These are phyloP conservation scores for Lanistes nyassanus DNA, from an alignment of 1,140 invertebrate genomes.

Conservation along the genomic window DNA sequence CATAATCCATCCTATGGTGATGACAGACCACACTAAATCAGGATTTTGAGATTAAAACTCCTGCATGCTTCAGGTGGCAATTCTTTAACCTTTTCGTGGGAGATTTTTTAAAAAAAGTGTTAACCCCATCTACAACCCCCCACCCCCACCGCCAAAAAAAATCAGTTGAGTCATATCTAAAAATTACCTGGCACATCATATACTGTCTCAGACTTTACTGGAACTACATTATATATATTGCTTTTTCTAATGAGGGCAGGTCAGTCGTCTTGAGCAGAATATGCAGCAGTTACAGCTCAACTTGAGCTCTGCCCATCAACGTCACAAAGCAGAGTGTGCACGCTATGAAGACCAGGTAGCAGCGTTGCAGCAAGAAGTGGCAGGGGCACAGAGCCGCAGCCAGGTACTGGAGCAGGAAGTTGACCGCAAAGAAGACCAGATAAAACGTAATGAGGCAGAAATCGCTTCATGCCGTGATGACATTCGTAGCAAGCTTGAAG, in stretches of 20 bases:
- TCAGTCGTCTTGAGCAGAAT: slow-evolving; percentile 58
- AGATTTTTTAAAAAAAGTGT: no score
- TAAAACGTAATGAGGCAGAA: slow-evolving; percentile 55
- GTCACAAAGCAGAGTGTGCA: slow-evolving; percentile 57
- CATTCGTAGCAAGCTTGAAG: slow-evolving; percentile 52
- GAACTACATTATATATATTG: no score
- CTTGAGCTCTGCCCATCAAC: slow-evolving; percentile 58
- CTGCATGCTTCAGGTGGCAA: no score
- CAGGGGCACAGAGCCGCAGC: slow-evolving; percentile 42
- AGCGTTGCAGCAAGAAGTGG: slow-evolving; percentile 46
- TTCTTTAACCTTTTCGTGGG: no score
- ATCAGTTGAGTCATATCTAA: no score
- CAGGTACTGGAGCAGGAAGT: slow-evolving; percentile 51
- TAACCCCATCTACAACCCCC: no score
- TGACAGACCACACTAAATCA: no score
- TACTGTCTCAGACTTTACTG: no score
- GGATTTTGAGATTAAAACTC: no score
- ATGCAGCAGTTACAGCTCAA: slow-evolving; percentile 62
- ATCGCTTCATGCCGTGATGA: slow-evolving; percentile 52
- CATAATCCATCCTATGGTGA: no score
- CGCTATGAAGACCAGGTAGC: slow-evolving; percentile 52
- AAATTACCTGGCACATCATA: no score
- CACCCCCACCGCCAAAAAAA: no score
- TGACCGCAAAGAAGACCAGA: slow-evolving; percentile 52
- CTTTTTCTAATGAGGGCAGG: slow-evolving; percentile 50